Conservation (phyloP, 2,888 invertebrate species). For the Yponomeuta sedellus region DNA sequence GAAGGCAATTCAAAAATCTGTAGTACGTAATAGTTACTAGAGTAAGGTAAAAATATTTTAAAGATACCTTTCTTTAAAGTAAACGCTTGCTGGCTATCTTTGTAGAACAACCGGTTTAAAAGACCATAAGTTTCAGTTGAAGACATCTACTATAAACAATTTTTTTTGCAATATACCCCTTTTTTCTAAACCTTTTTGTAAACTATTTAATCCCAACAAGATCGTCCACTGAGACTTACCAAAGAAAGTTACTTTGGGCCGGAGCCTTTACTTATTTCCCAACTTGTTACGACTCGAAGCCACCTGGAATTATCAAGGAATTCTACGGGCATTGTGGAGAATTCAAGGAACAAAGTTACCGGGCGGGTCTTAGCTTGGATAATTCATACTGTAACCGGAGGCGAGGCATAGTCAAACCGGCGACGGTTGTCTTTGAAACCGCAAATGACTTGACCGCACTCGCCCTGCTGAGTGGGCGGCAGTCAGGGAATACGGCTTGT, state of each 20-base stretch:
- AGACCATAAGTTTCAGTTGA: no score
- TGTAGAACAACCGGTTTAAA: no score
- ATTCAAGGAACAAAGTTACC: neutral
- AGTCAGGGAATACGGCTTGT: neutral
- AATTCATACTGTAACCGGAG: neutral
- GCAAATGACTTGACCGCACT: neutral
- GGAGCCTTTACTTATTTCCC: neutral
- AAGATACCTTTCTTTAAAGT: no score
- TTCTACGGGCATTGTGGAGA: neutral
- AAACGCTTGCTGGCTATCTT: no score
- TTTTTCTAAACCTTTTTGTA: no score
- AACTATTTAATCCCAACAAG: no score
- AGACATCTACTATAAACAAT: no score
- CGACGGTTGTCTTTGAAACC: constrained; percentile 2
- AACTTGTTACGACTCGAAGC: neutral
- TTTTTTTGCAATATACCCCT: no score
- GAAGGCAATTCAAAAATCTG: no score
- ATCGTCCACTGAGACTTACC: neutral
- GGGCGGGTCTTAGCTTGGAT: neutral
- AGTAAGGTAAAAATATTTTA: no score
- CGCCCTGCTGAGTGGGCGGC: neutral
- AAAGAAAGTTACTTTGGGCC: neutral
- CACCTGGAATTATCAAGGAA: neutral
- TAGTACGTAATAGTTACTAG: no score
- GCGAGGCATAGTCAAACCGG: neutral